phyloP scores from a whole-genome alignment of 2,888 invertebrate genomes.

The Pseudococcus viburni region DNA sequence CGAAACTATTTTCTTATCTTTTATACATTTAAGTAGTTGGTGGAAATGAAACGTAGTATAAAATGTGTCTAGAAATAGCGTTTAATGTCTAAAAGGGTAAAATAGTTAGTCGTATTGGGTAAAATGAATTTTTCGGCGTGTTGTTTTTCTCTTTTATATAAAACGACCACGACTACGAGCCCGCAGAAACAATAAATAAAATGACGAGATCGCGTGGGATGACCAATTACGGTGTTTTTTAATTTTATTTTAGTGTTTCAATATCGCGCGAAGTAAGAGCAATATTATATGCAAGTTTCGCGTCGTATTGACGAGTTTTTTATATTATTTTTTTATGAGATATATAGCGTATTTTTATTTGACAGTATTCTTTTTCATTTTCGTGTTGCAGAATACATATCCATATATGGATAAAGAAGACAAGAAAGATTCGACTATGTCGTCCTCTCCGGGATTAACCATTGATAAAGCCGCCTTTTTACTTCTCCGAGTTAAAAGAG shows the following conservation, averaged over 20 bases:
- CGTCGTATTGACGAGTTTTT: background rate
- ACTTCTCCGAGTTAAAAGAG: conserved; percentile 87
- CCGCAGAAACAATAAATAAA: conserved; percentile 18
- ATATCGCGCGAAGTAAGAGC: background rate
- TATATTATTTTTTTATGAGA: too few relatives aligned
- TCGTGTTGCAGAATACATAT: conserved; percentile 10
- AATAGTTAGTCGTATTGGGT: conserved; percentile 5
- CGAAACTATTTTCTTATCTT: conserved; percentile 22
- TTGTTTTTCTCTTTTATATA: background rate
- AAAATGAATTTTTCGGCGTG: conserved; percentile 24
- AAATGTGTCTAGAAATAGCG: conserved; percentile 13
- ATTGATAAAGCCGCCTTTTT: conserved; percentile 92
- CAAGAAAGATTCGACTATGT: conserved; percentile 60
- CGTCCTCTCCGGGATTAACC: conserved; percentile 74
- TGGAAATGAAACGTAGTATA: conserved; percentile 7
- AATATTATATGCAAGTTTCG: background rate
- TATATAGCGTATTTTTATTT: background rate
- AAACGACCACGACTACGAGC: background rate
- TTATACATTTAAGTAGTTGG: background rate
- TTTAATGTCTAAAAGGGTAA: conserved; percentile 27
- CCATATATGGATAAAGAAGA: conserved; percentile 64
- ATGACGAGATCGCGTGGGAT: conserved; percentile 36
- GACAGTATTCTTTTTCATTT: background rate
- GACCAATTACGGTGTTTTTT: background rate
- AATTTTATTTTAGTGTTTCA: background rate